These are phyloP conservation scores for Hydropsyche betteni DNA, from an alignment of 2,888 invertebrate genomes.

Conservation along the genomic window DNA sequence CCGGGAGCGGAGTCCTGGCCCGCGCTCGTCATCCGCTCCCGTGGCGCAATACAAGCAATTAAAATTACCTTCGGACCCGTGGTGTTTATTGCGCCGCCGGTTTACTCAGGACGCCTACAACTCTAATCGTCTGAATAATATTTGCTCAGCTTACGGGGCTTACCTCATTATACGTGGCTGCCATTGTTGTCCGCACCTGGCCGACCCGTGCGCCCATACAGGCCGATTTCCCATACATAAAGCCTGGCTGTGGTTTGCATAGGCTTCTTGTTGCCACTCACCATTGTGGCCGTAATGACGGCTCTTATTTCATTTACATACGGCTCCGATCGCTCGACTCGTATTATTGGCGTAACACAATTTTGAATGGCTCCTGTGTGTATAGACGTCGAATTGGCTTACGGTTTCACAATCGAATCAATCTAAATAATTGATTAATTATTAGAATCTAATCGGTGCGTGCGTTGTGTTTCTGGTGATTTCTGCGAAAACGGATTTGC, in stretches of 20 bases:
- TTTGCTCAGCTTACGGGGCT: conserved; percentile 47
- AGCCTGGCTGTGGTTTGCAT: conserved; percentile 1
- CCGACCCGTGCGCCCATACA: background rate
- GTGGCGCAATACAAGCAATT: conserved; percentile 38
- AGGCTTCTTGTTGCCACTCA: conserved; percentile 23
- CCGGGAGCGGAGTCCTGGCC: no score
- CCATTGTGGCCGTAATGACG: conserved; percentile 4
- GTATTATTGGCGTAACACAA: no score
- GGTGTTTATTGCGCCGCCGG: conserved; percentile 43
- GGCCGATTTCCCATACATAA: background rate
- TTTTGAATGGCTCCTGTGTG: no score
- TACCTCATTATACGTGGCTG: conserved; percentile 45
- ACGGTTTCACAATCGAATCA: no score
- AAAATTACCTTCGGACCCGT: conserved; percentile 40
- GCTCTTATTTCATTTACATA: conserved; percentile 21
- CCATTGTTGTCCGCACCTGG: conserved; percentile 37
- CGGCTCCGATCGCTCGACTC: background rate
- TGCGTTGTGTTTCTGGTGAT: no score
- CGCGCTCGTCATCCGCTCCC: background rate
- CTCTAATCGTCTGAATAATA: conserved; percentile 49
- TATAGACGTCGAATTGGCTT: no score
- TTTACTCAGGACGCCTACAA: conserved; percentile 39
- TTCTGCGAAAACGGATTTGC: no score
- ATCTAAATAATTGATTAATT: no score
- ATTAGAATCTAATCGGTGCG: no score